A percentile compares a stretch with the other conserved stretches of the same genome.
These are phyloP conservation scores for Andrena marginata DNA, from an alignment of 2,888 invertebrate genomes.

Conservation along the genomic window DNA sequence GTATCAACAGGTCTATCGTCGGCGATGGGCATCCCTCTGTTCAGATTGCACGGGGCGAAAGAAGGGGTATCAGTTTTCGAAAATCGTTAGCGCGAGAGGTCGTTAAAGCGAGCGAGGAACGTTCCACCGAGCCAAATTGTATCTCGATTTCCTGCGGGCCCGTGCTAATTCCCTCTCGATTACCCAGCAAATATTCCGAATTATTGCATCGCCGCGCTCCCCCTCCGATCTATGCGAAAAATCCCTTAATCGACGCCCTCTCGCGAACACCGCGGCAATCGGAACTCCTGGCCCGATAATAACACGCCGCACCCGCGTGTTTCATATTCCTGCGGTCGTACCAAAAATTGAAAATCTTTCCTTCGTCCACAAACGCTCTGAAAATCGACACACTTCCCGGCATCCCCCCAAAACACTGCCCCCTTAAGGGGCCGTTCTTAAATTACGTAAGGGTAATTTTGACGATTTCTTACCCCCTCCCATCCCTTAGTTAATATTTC, in stretches of 20 bases:
- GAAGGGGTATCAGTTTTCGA: constrained; percentile 19
- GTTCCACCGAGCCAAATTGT: constrained; percentile 19
- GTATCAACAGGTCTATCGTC: constrained; percentile 48
- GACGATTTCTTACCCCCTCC: too few relatives aligned
- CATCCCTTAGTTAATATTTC: too few relatives aligned
- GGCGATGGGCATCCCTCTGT: constrained; percentile 11
- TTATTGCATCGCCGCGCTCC: not conserved
- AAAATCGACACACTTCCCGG: too few relatives aligned
- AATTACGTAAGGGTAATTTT: too few relatives aligned
- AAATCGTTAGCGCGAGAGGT: constrained; percentile 13
- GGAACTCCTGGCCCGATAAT: too few relatives aligned
- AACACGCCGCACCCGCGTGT: too few relatives aligned
- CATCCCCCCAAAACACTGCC: too few relatives aligned
- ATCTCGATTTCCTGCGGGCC: constrained; percentile 17
- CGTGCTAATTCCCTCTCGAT: constrained; percentile 34
- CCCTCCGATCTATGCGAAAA: not conserved
- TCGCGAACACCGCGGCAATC: not conserved
- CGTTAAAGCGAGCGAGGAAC: constrained; percentile 4
- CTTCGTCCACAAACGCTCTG: too few relatives aligned
- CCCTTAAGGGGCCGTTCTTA: too few relatives aligned
- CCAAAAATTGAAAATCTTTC: too few relatives aligned
- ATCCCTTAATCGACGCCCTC: not conserved
- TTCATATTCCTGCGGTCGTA: too few relatives aligned
- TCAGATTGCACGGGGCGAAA: constrained; percentile 11
- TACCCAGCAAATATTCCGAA: constrained; percentile 5